These are phyloP conservation scores for Strigamia transsilvanica DNA, from an alignment of 2,888 invertebrate species.

Conservation along the genomic window DNA sequence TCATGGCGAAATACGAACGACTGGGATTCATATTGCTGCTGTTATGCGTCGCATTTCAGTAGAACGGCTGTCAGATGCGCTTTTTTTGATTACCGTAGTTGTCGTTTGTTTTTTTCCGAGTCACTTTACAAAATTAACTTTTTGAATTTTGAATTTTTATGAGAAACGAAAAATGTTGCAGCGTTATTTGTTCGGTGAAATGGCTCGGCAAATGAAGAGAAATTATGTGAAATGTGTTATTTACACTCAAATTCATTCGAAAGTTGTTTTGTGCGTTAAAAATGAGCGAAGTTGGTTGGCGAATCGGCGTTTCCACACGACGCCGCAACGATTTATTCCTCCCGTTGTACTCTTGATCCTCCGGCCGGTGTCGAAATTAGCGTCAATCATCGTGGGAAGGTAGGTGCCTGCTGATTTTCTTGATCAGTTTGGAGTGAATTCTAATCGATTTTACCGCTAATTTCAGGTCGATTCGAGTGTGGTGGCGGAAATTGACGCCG, in stretches of 20 bases:
- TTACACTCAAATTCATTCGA: background rate
- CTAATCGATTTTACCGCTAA: background rate
- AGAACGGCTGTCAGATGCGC: background rate
- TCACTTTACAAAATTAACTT: background rate
- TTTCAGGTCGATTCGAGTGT: slow-evolving; percentile 63
- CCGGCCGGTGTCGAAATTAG: slow-evolving; percentile 61
- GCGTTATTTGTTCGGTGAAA: background rate
- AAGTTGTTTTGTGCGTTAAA: background rate
- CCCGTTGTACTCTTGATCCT: slow-evolving; percentile 61
- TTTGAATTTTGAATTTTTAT: background rate
- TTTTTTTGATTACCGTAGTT: background rate
- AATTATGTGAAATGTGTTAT: too few species aligned
- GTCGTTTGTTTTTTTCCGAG: background rate
- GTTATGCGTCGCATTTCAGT: slow-evolving; percentile 53
- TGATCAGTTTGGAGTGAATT: too few species aligned
- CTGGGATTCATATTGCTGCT: slow-evolving; percentile 55
- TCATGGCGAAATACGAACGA: slow-evolving; percentile 54
- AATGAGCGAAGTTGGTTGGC: background rate
- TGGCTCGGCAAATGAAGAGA: background rate
- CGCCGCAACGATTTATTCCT: slow-evolving; percentile 56
- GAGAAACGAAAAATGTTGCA: background rate
- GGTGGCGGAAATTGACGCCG: slow-evolving; percentile 65
- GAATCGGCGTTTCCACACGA: background rate
- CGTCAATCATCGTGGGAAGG: slow-evolving; percentile 62
- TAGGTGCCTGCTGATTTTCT: too few species aligned